phyloP scores from a whole-genome alignment of 2,113 vertebrate species.

The Buteo buteo region DNA sequence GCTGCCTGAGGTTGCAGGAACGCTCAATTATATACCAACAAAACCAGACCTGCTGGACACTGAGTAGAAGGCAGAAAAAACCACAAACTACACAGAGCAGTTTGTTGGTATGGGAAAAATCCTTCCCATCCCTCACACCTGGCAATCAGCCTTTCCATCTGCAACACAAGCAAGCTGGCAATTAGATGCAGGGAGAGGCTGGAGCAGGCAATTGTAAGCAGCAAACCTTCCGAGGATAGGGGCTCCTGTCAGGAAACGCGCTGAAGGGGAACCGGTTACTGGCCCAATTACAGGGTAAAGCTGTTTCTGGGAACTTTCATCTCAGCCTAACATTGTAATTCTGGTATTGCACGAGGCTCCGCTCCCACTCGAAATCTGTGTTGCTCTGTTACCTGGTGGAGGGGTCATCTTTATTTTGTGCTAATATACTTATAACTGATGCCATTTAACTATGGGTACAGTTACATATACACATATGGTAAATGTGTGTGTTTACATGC shows the following conservation, averaged over 20 bases:
- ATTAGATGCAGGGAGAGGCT: conserved; percentile 20
- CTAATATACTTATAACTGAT: background rate
- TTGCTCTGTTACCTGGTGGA: background rate
- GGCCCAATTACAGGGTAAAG: conserved; percentile 44
- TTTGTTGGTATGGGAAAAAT: background rate
- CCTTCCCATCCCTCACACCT: background rate
- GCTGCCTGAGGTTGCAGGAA: background rate
- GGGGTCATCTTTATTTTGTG: background rate
- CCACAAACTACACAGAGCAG: background rate
- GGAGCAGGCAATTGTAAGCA: conserved; percentile 13
- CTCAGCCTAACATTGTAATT: conserved; percentile 1
- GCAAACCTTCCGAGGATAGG: conserved; percentile 31
- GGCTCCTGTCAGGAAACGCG: conserved; percentile 40
- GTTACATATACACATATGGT: accelerated
- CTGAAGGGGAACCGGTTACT: conserved; percentile 43
- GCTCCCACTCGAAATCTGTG: background rate
- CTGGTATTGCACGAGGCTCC: background rate
- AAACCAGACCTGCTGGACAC: background rate
- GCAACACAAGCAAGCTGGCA: background rate
- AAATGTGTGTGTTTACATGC: background rate
- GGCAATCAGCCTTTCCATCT: conserved; percentile 20
- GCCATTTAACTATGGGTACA: background rate
- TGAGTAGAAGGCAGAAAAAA: background rate
- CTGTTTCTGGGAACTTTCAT: conserved; percentile 38
- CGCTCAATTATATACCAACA: background rate